Percentiles rank a stretch among this genome's conserved stretches.
Conservation (phyloP, 2,797 vertebrate species). For the Babyrousa celebensis region DNA sequence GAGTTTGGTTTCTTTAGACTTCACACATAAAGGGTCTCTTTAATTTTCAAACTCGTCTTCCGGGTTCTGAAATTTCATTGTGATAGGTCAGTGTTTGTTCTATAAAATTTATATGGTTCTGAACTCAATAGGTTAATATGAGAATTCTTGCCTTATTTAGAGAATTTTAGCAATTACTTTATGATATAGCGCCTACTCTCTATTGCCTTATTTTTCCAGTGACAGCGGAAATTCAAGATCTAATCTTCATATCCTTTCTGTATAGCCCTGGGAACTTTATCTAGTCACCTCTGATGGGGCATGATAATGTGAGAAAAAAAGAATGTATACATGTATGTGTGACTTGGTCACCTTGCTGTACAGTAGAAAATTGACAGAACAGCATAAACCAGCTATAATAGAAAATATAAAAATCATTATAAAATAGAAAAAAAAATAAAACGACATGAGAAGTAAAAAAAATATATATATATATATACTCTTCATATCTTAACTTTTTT, state of each 20-base stretch:
- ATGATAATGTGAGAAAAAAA: no score
- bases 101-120: not conserved
- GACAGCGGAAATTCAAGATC: not conserved
- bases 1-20: not conserved
- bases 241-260: not conserved
- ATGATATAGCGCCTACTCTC: not conserved
- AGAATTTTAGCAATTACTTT: conserved; percentile 15
- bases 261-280: no score
- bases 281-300: no score
- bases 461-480: not conserved
- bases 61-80: conserved; percentile 8
- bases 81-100: not conserved
- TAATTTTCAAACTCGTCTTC: conserved; percentile 22
- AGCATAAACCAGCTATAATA: no score
- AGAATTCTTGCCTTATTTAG: not conserved
- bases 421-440: no score
- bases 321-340: no score
- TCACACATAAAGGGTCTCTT: not conserved
- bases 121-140: not conserved
- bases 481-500: not conserved
- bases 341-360: no score
- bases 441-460: no score
- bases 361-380: no score
- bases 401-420: no score
- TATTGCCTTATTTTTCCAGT: not conserved